A percentile compares a stretch with the other conserved stretches of the same genome.
Conservation (phyloP, 2,797 vertebrate species). For the Bradypodion ventrale region DNA sequence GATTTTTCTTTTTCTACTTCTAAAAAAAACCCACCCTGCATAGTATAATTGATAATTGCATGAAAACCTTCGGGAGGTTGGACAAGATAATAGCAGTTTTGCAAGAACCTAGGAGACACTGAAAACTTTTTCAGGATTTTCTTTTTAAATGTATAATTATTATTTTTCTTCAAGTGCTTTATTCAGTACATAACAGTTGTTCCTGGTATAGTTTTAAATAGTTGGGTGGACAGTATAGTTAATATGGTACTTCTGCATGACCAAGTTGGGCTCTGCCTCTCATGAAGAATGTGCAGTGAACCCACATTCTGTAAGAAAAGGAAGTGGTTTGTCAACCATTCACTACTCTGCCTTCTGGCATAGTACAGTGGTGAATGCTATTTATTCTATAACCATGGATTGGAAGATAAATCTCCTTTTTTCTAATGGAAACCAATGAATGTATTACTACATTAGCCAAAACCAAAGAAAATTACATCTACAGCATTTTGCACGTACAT, state of each 20-base stretch:
- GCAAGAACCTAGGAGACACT: conserved; percentile 46
- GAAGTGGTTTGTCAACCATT: background rate
- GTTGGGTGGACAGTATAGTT: conserved; percentile 54
- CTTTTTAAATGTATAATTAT: conserved; percentile 64
- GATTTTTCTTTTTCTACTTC: conserved; percentile 17
- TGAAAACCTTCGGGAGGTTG: conserved; percentile 53
- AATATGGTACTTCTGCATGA: conserved; percentile 45
- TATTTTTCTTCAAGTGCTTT: conserved; percentile 56
- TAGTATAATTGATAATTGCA: conserved; percentile 54
- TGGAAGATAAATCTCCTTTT: background rate
- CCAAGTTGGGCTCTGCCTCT: conserved; percentile 37
- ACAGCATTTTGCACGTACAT: background rate
- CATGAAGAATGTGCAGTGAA: background rate
- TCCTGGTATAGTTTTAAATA: conserved; percentile 53
- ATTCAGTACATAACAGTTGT: conserved; percentile 46
- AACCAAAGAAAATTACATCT: background rate
- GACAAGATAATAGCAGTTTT: conserved; percentile 64
- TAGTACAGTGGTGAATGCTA: background rate
- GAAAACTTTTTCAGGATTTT: conserved; percentile 60
- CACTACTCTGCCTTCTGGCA: too few relatives aligned
- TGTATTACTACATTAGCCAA: background rate
- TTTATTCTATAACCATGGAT: background rate
- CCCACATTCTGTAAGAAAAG: background rate
- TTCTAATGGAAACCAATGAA: background rate
- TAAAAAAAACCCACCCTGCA: conserved; percentile 52